Conservation (phyloP, 1,140 invertebrate genomes). For the Drosophila nikananu region DNA sequence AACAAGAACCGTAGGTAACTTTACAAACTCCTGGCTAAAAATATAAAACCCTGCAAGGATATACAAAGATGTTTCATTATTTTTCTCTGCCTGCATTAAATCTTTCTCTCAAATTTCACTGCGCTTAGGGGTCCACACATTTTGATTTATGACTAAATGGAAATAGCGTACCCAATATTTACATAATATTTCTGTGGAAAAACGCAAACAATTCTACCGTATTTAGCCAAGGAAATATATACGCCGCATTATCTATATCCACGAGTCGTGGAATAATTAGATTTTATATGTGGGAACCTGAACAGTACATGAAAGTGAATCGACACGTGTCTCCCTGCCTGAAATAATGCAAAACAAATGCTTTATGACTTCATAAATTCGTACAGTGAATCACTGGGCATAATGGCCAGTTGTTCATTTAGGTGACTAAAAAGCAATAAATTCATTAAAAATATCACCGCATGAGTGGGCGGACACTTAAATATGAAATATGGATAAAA, state of each 20-base stretch:
- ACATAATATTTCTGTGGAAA: conserved; percentile 59
- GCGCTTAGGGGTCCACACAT: conserved; percentile 26
- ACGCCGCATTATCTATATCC: conserved; percentile 14
- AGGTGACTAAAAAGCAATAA: conserved; percentile 37
- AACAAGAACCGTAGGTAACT: not conserved
- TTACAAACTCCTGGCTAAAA: not conserved
- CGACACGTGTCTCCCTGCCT: conserved; percentile 57
- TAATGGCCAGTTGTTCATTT: conserved; percentile 25
- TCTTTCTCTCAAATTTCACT: conserved; percentile 52
- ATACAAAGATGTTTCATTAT: not conserved
- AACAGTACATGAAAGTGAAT: conserved; percentile 51
- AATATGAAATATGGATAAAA: conserved; percentile 3
- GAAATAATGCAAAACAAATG: conserved; percentile 49
- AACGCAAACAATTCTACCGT: conserved; percentile 10
- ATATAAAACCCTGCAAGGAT: not conserved
- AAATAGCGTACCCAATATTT: conserved; percentile 41
- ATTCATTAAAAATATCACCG: conserved; percentile 9
- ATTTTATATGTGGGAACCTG: conserved; percentile 50
- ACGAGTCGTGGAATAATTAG: conserved; percentile 42
- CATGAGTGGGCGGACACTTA: conserved; percentile 14
- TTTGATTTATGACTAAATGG: conserved; percentile 59
- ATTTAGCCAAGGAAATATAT: conserved; percentile 34
- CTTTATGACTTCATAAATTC: conserved; percentile 33
- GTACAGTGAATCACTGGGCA: conserved; percentile 25
- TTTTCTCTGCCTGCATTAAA: conserved; percentile 5